Base-by-base conservation (phyloP, 1,140 invertebrate species). In the Schlechtendalia chinensis region DNA sequence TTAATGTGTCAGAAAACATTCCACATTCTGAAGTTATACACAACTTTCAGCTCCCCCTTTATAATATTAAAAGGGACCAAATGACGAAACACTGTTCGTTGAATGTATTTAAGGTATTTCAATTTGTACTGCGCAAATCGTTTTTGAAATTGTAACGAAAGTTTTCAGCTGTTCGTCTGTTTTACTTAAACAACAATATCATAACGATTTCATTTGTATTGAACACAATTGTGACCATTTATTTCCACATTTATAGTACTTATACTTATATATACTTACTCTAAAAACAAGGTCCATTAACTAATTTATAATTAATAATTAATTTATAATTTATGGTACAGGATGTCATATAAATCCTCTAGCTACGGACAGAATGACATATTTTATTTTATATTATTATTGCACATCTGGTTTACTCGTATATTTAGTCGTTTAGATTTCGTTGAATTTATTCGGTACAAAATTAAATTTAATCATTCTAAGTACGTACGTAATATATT, bases 1-100 rank as follows among this genome's bases (percentile, higher is more conserved):
- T 79, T 79, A 79, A 79, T 79, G 75, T 79, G 75, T 79, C 75
- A 79, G 75, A 79, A 79, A 79, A 79, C 75, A 79, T 79, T 79
- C 75, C 75, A 79, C 75, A 79, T 79, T 79, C 58, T 79, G 54
- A 79, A 79, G 75, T 79, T 79, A 61, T 79, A 79, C 56, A 79
- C 58, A 79, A 79, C 75, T 79, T 79, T 79, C 58, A 50, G 24
- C 32, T 79, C n/a, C 58, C 58, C 58, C 75, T 79, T 79, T 39
- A 79, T 79, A 79, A 79, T 63, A 77, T 77, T 77, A 63, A n/a
- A n/a, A 79, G 58, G 75, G 58, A 61, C 58, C 75, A 63, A 47
- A 79, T 32, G 58, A 79, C 27, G 56, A 47, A 79, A 61, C 32
- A 61, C n/a, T 63, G 56, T 59, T 79, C 45, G 39, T 61, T 27